Percentiles rank a stretch among this genome's conserved stretches.
phyloP scores from a whole-genome alignment of 2,113 vertebrate genomes.

The Oreocharis arfaki region DNA sequence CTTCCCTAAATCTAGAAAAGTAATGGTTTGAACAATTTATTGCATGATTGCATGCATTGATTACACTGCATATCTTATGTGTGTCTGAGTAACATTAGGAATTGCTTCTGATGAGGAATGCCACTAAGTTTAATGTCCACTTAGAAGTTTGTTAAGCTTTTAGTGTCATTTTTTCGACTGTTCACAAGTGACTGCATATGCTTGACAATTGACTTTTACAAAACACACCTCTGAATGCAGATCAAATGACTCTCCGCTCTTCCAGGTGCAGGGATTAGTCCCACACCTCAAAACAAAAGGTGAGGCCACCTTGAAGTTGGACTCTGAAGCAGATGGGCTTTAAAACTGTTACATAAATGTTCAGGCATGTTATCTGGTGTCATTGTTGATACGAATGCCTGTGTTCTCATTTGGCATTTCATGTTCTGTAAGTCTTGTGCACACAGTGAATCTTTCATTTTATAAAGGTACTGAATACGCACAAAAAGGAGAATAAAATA shows the following conservation, averaged over 20 bases:
- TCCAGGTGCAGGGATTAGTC: background rate
- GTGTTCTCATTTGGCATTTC: background rate
- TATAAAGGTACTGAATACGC: background rate
- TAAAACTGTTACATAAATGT: background rate
- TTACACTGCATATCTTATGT: background rate
- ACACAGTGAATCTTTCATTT: background rate
- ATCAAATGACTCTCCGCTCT: background rate
- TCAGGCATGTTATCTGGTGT: background rate
- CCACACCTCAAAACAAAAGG: background rate
- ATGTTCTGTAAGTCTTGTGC: background rate
- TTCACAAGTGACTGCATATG: background rate
- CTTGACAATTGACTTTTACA: background rate
- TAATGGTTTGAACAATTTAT: conserved; percentile 15
- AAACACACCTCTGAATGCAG: background rate
- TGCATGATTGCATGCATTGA: conserved; percentile 59
- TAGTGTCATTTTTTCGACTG: background rate
- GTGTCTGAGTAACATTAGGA: conserved; percentile 3
- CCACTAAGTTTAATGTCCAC: background rate
- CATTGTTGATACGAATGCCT: background rate
- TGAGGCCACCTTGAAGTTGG: background rate
- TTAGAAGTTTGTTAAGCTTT: background rate
- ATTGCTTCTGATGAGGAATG: conserved; percentile 28
- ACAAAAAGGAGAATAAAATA: conserved; percentile 38
- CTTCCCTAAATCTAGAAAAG: conserved; percentile 3
- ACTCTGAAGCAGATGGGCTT: background rate